A percentile compares a stretch with the other conserved stretches of the same genome.
Evolutionary conservation across 1,140 invertebrate species (phyloP).

Genomic region (Macrobrachium rosenbergii): DNA sequence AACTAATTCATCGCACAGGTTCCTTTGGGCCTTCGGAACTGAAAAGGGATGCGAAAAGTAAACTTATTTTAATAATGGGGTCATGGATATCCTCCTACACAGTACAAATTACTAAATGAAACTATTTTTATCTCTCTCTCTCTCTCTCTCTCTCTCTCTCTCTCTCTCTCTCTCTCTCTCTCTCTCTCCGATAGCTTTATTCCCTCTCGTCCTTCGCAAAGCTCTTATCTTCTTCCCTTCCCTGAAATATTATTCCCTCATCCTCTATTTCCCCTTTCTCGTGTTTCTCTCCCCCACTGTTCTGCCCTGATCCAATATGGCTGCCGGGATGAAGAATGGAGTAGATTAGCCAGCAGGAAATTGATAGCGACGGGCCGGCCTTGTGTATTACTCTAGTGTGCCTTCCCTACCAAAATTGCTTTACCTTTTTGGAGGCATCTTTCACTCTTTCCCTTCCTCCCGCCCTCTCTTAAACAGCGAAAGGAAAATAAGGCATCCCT

Average conservation of each 20-base stretch:
- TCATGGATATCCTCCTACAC: neutral
- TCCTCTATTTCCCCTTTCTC: neutral
- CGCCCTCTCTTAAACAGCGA: too few species aligned
- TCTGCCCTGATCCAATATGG: slow-evolving; percentile 33
- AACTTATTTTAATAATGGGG: neutral
- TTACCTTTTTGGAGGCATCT: too few species aligned
- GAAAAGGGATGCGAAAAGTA: neutral
- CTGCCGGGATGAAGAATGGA: slow-evolving; percentile 39
- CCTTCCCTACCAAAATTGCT: too few species aligned
- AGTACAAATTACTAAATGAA: neutral
- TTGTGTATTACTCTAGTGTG: too few species aligned
- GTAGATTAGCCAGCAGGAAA: slow-evolving; percentile 39
- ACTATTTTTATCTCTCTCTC: neutral
- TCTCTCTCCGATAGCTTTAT: neutral
- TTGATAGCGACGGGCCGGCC: slow-evolving; percentile 20
- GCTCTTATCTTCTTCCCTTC: neutral
- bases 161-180: slow-evolving; percentile 27
- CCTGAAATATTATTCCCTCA: neutral
- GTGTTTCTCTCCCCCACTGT: neutral
- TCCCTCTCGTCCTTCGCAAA: neutral
- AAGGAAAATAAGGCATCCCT: too few species aligned
- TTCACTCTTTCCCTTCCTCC: too few species aligned
- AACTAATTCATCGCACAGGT: too few species aligned
- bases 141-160: neutral
- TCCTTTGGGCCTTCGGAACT: too few species aligned